Evolutionary conservation across 2,888 invertebrate genomes (phyloP).

Genomic region (Poecilus cupreus): DNA sequence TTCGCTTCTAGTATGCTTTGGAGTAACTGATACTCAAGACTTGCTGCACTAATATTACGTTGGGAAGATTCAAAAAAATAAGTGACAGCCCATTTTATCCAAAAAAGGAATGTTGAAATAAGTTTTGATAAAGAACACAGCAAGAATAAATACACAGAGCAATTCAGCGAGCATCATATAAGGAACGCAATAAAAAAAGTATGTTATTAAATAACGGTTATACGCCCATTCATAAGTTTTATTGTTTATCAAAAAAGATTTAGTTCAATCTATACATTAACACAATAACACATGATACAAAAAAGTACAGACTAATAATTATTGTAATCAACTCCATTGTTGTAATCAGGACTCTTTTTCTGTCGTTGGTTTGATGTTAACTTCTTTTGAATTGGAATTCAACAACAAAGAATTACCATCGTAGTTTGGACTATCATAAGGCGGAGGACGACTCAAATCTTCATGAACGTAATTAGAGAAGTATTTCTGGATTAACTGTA

Average conservation of each 20-base stretch:
- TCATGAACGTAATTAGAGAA: conserved; percentile 81
- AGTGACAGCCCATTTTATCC: conserved; percentile 15
- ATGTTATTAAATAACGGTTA: conserved; percentile 24
- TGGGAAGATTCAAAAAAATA: neutral
- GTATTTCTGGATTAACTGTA: conserved; percentile 81
- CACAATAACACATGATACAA: conserved; percentile 24
- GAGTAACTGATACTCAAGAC: neutral
- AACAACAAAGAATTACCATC: conserved; percentile 31
- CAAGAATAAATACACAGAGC: neutral
- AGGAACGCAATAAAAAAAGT: conserved; percentile 30
- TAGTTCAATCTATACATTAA: neutral
- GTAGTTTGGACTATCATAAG: conserved; percentile 68
- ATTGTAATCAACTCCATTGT: neutral
- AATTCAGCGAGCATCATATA: conserved; percentile 12
- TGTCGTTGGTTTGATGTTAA: neutral
- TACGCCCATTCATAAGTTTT: neutral
- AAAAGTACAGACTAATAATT: conserved; percentile 2
- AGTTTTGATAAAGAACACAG: neutral
- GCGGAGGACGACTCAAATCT: conserved; percentile 73
- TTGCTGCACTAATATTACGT: neutral
- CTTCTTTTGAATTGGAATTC: neutral
- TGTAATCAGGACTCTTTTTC: conserved; percentile 5
- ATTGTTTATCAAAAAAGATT: neutral
- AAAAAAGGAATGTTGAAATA: conserved; percentile 31
- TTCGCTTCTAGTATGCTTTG: neutral